phyloP scores from a whole-genome alignment of 2,113 vertebrate genomes.

The Oncorhynchus gorbuscha region DNA sequence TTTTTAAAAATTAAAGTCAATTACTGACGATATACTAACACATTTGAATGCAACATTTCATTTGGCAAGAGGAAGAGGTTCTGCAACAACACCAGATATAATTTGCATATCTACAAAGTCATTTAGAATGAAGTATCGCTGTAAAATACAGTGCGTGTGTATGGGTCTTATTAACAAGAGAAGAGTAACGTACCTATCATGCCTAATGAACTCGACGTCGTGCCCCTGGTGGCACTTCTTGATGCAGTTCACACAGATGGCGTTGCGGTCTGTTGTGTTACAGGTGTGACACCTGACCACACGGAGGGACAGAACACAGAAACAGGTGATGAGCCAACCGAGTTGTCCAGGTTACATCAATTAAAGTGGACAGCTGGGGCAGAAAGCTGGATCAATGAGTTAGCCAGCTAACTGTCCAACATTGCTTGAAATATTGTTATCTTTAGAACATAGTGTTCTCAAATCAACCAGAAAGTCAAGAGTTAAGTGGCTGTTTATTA shows the following conservation, averaged over 20 bases:
- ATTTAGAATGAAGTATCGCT: background rate
- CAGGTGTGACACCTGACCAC: slow-evolving; percentile 94
- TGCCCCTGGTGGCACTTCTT: slow-evolving; percentile 99
- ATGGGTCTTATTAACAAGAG: background rate
- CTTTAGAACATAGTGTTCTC: no score
- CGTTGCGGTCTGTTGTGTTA: slow-evolving; percentile 98
- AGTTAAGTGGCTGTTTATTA: no score
- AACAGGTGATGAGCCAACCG: no score
- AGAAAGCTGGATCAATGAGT: no score
- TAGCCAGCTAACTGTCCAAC: no score
- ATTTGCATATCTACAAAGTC: background rate
- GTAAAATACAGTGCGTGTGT: no score
- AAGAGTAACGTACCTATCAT: slow-evolving; percentile 85
- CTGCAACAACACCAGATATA: background rate
- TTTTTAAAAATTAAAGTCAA: no score
- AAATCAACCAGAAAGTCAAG: no score
- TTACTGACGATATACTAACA: no score
- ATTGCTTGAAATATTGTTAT: no score
- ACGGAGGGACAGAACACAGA: slow-evolving; percentile 9
- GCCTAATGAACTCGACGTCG: slow-evolving; percentile 98
- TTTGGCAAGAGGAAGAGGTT: background rate
- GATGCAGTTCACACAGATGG: slow-evolving; percentile 99
- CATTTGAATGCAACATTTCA: background rate
- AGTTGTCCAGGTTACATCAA: background rate
- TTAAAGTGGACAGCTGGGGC: no score